Percentiles rank a stretch among this genome's conserved stretches.
Conservation (phyloP, 2,797 vertebrate genomes). For the Pseudochaenichthys georgianus region DNA sequence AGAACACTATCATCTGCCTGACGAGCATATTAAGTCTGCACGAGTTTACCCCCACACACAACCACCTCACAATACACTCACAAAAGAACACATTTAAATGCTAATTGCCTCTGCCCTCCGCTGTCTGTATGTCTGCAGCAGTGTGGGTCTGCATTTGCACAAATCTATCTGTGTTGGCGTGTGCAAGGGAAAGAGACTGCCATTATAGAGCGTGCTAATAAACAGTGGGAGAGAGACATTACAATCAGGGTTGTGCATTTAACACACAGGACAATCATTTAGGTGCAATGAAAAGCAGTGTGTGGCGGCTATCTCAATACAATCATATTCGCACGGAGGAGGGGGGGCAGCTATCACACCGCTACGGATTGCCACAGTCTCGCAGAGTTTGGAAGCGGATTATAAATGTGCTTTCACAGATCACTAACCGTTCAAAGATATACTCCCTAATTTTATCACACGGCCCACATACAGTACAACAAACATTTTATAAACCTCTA, state of each 20-base stretch:
- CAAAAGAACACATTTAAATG: conserved; percentile 65
- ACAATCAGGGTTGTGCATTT: conserved; percentile 58
- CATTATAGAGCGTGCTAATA: conserved; percentile 11
- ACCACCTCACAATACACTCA: conserved; percentile 26
- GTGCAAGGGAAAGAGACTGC: conserved; percentile 9
- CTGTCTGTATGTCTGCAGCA: conserved; percentile 19
- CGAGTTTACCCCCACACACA: conserved; percentile 24
- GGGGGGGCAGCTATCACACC: conserved; percentile 17
- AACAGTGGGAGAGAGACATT: conserved; percentile 52
- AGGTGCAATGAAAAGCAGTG: conserved; percentile 44
- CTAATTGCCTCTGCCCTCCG: conserved; percentile 42
- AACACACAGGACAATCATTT: conserved; percentile 50
- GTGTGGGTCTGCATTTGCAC: conserved; percentile 34
- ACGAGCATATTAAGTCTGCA: conserved; percentile 41
- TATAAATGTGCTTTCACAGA: conserved; percentile 40
- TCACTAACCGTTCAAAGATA: conserved; percentile 32
- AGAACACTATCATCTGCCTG: conserved; percentile 52
- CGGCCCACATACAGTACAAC: background rate
- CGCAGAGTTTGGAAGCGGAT: conserved; percentile 19
- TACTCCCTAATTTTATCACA: conserved; percentile 13
- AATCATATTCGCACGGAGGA: conserved; percentile 32
- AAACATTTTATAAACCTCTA: background rate
- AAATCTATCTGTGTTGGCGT: conserved; percentile 25
- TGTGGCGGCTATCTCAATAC: conserved; percentile 38
- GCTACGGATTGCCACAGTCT: conserved; percentile 5